Percentiles rank a stretch among this genome's conserved stretches.
Conservation (phyloP, 2,797 vertebrate genomes). For the Pipistrellus pygmaeus region DNA sequence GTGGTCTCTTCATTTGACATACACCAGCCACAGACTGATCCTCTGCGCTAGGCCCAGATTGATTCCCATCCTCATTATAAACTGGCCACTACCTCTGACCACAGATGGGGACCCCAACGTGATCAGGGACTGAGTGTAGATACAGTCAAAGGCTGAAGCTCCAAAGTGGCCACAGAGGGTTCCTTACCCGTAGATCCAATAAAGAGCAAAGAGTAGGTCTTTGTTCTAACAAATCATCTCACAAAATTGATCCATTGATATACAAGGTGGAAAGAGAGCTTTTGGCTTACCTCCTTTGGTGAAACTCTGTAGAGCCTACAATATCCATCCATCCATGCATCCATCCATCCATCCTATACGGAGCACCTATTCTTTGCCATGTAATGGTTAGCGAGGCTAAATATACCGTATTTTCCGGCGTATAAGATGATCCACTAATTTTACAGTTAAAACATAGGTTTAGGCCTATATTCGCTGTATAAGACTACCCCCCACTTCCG, state of each 20-base stretch:
- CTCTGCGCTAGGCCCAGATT: not conserved
- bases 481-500: no score
- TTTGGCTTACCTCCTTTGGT: not conserved
- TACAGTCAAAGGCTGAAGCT: not conserved
- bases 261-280: not conserved
- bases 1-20: not conserved
- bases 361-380: conserved; percentile 11
- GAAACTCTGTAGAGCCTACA: not conserved
- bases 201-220: not conserved
- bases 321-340: not conserved
- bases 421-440: no score
- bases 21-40: not conserved
- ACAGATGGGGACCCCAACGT: not conserved
- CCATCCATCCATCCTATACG: not conserved
- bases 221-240: not conserved
- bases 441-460: no score
- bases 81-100: not conserved
- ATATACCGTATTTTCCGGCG: not conserved
- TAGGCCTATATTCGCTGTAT: no score
- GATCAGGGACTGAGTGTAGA: not conserved
- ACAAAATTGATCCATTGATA: not conserved
- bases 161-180: not conserved
- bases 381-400: not conserved
- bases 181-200: not conserved
- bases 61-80: not conserved